These are phyloP conservation scores for Urophycis tenuis DNA, from an alignment of 2,797 vertebrate species.

Conservation along the genomic window DNA sequence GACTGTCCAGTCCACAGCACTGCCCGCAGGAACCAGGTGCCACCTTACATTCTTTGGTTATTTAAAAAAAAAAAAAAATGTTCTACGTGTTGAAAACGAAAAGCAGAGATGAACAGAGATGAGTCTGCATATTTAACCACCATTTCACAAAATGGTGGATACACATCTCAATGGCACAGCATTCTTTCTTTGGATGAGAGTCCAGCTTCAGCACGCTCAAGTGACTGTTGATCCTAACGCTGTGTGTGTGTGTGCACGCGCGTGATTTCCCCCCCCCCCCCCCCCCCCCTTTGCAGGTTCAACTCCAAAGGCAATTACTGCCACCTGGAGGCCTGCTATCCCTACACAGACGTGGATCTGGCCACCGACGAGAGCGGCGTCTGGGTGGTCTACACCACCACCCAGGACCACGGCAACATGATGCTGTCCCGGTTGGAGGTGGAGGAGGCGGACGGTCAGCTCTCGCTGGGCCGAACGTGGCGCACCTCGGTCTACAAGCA, in stretches of 20 bases:
- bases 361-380: constrained; percentile 67
- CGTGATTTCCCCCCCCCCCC: no score
- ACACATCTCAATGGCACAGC: neutral
- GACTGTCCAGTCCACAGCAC: constrained; percentile 36
- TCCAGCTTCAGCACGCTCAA: neutral
- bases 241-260: neutral
- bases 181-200: neutral
- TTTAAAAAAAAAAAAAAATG: neutral
- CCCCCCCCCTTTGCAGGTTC: constrained; percentile 39
- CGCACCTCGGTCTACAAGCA: constrained; percentile 62
- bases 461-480: constrained; percentile 52
- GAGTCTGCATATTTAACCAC: neutral
- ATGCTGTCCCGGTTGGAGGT: constrained; percentile 61
- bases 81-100: neutral
- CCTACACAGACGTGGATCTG: constrained; percentile 66
- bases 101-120: neutral
- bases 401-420: constrained; percentile 61
- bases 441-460: constrained; percentile 19
- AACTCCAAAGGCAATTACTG: constrained; percentile 68
- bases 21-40: constrained; percentile 62
- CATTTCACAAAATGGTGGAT: neutral
- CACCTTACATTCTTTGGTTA: neutral
- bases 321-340: constrained; percentile 51
- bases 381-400: constrained; percentile 66
- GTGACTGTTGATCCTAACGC: neutral